Evolutionary conservation across 2,113 vertebrate genomes (phyloP).

Genomic region (Elephantulus edwardii): DNA sequence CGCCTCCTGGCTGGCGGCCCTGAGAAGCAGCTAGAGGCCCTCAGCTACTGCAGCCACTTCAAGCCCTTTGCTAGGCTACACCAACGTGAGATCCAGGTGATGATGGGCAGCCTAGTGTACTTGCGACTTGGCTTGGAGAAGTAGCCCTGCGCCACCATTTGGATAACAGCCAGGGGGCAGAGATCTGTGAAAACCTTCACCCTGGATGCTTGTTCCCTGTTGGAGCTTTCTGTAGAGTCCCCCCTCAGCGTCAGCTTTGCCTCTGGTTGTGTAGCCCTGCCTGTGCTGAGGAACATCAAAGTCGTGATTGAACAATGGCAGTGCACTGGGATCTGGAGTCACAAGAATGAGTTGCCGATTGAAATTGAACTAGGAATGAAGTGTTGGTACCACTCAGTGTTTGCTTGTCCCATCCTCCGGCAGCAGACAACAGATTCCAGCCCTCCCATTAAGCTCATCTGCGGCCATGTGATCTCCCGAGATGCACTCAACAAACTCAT

Average conservation of each 20-base stretch:
- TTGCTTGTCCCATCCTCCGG: slow-evolving; percentile 92
- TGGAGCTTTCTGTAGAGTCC: slow-evolving; percentile 93
- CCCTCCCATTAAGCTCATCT: slow-evolving; percentile 94
- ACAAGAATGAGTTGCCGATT: slow-evolving; percentile 93
- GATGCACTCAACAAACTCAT: slow-evolving; percentile 94
- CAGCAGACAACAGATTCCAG: slow-evolving; percentile 94
- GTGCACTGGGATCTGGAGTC: slow-evolving; percentile 93
- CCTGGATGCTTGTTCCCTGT: slow-evolving; percentile 90
- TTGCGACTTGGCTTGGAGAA: slow-evolving; percentile 92
- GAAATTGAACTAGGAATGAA: slow-evolving; percentile 94
- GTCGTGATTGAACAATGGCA: slow-evolving; percentile 93
- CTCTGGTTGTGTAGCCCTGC: slow-evolving; percentile 92
- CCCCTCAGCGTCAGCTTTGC: slow-evolving; percentile 95
- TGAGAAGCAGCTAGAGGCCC: slow-evolving; percentile 90
- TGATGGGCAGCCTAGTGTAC: slow-evolving; percentile 95
- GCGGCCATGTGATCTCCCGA: slow-evolving; percentile 92
- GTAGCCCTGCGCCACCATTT: slow-evolving; percentile 91
- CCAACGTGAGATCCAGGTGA: slow-evolving; percentile 94
- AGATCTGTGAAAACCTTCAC: slow-evolving; percentile 95
- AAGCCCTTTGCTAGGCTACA: slow-evolving; percentile 92
- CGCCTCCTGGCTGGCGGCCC: slow-evolving; percentile 90
- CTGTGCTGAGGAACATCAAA: slow-evolving; percentile 94
- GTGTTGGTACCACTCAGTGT: slow-evolving; percentile 95
- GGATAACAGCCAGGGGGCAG: slow-evolving; percentile 92
- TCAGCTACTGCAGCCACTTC: slow-evolving; percentile 92